phyloP scores from a whole-genome alignment of 2,113 vertebrate genomes.

The Odocoileus hemionus region DNA sequence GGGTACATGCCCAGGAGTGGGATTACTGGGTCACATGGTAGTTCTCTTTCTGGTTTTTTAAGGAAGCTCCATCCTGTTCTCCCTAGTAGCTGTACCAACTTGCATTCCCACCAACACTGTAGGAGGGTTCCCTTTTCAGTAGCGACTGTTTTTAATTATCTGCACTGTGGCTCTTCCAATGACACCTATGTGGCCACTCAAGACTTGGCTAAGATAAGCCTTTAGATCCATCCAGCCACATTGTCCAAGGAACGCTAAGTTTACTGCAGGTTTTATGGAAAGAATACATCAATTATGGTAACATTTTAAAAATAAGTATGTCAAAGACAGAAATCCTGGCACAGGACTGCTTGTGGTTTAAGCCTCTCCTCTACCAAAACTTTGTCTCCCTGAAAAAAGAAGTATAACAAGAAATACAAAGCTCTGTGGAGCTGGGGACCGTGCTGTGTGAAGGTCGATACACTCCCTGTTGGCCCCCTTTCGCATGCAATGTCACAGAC shows the following conservation, averaged over 20 bases:
- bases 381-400: background rate
- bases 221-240: background rate
- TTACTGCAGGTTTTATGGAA: background rate
- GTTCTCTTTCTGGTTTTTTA: background rate
- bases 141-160: background rate
- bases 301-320: background rate
- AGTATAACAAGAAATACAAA: background rate
- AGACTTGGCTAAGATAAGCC: background rate
- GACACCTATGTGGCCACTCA: background rate
- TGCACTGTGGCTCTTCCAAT: background rate
- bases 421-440: background rate
- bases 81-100: background rate
- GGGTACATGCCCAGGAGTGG: background rate
- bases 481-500: fast-evolving
- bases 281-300: background rate
- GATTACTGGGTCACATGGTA: background rate
- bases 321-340: background rate
- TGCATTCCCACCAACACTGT: background rate
- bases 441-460: fast-evolving
- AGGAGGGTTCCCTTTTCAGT: background rate
- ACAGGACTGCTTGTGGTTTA: background rate
- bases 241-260: background rate
- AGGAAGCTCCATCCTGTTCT: background rate
- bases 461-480: fast-evolving
- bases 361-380: background rate